Base-by-base conservation (phyloP, 1,140 invertebrate species). In the Pogonomyrmex barbatus region DNA sequence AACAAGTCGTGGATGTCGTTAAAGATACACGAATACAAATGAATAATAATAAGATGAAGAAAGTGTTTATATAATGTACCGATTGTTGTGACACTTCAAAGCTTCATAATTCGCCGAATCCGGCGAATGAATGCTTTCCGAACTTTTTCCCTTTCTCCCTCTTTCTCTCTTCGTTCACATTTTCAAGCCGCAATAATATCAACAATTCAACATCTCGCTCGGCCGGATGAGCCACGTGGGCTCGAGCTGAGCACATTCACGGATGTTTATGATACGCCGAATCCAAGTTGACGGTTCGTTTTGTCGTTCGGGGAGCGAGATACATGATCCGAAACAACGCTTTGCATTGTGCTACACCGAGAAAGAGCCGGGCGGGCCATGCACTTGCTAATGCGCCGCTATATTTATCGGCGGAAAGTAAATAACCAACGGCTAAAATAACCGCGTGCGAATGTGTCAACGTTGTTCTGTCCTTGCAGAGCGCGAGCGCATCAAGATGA, bases 381-480 rank as follows among this genome's bases (percentile, higher is more conserved):
- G 77, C 47, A 68, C 63, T 81, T 56, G 76, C 60, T 65, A 52
- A 81, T 58, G 65, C 30, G n/a, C 54, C 54, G 67, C 79, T 83
- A 83, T 83, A 75, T 83, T 83, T 82, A 73, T 47, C 79, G 42
- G 10, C n/a, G 78, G 14, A 47, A 83, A 50, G 54, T 47, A 83
- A 83, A 83, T 73, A 83, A 83, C 54, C 79, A 39, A 33, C 42
- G 42, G 68, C 45, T 56, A 45, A 83, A 75, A 62, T 83, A 75
- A n/a, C 54, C 77, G 30, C 17, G 68, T 56, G 8, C 30, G 50
- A 8, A 14, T 33, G 17, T 83, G 79, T 73, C 79, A 83, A 73
- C 30, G 79, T 71, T 82, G 24, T 24, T 24, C 33, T 60, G 70
- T 47, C 54, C 67, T 39, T 70, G 14, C 47, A 47, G 50, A 65